phyloP scores from a whole-genome alignment of 2,113 vertebrate genomes.

The Gallinago undulata region DNA sequence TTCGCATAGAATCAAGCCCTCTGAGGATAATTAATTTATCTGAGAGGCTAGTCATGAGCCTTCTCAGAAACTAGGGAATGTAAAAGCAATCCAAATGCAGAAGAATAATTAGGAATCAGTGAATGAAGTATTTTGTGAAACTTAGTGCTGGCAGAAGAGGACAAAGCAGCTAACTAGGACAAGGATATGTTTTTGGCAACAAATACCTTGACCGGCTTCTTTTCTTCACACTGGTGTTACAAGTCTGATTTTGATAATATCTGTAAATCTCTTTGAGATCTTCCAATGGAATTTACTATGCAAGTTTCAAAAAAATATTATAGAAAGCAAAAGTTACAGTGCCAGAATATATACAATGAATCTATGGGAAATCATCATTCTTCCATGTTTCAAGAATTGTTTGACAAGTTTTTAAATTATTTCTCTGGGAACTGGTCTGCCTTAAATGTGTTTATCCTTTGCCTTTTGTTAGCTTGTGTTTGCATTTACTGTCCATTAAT shows the following conservation, averaged over 20 bases:
- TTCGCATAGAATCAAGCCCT: not conserved
- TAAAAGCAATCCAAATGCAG: not conserved
- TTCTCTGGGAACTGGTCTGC: slow-evolving; percentile 61
- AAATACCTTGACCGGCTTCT: not conserved
- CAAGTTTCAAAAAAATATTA: slow-evolving; percentile 12
- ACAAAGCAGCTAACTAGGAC: not conserved
- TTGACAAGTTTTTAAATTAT: slow-evolving; percentile 69
- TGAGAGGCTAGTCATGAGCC: not conserved
- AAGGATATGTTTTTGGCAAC: not conserved
- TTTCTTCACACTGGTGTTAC: not conserved
- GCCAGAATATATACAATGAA: slow-evolving; percentile 52
- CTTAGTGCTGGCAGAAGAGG: not conserved
- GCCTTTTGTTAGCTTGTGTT: slow-evolving; percentile 49
- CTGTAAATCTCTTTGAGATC: slow-evolving; percentile 12
- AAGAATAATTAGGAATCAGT: not conserved
- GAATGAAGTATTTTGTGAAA: not conserved
- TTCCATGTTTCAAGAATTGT: slow-evolving; percentile 54
- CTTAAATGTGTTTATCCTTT: slow-evolving; percentile 67
- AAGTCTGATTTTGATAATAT: not conserved
- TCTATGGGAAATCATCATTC: slow-evolving; percentile 68
- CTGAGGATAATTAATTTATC: not conserved
- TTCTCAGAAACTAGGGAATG: not conserved
- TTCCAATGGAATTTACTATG: slow-evolving; percentile 22
- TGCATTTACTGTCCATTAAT: slow-evolving; percentile 61
- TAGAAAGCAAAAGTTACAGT: slow-evolving; percentile 34